Evolutionary conservation across 2,888 invertebrate genomes (phyloP).

Genomic region (Eristalis arbustorum): DNA sequence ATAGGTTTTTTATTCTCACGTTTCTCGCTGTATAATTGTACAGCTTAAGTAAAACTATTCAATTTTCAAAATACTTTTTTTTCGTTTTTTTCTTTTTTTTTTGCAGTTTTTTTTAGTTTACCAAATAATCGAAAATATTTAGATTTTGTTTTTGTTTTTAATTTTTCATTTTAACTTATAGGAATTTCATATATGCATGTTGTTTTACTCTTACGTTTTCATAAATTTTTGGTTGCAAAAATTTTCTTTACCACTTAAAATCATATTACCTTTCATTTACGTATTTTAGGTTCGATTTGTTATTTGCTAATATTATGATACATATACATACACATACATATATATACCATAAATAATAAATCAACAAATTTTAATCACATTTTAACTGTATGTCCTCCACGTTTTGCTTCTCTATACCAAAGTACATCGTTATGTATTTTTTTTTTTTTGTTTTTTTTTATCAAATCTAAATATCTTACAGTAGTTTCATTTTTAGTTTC

Average conservation of each 20-base stretch:
- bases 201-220: slow-evolving; percentile 25
- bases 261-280: slow-evolving; percentile 53
- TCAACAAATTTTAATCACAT: slow-evolving; percentile 71
- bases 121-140: slow-evolving; percentile 66
- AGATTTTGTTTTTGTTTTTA: slow-evolving; percentile 37
- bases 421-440: slow-evolving; percentile 35
- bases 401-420: slow-evolving; percentile 15
- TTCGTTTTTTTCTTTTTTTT: slow-evolving; percentile 13
- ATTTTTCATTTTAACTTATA: slow-evolving; percentile 20
- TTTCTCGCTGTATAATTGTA: slow-evolving; percentile 39
- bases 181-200: background rate
- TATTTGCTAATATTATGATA: slow-evolving; percentile 68
- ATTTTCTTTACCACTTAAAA: slow-evolving; percentile 34
- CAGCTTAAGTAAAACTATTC: slow-evolving; percentile 60
- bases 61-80: slow-evolving; percentile 53
- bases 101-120: slow-evolving; percentile 26
- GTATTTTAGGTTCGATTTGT: slow-evolving; percentile 68
- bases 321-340: slow-evolving; percentile 55
- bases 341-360: slow-evolving; percentile 66
- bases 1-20: slow-evolving; percentile 48
- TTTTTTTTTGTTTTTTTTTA: slow-evolving; percentile 44
- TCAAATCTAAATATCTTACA: slow-evolving; percentile 71
- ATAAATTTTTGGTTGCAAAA: slow-evolving; percentile 68
- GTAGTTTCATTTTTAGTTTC: slow-evolving; percentile 62
- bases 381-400: slow-evolving; percentile 68